Base-by-base conservation (phyloP, 2,888 invertebrate species). In the Drosophila quinaria region DNA sequence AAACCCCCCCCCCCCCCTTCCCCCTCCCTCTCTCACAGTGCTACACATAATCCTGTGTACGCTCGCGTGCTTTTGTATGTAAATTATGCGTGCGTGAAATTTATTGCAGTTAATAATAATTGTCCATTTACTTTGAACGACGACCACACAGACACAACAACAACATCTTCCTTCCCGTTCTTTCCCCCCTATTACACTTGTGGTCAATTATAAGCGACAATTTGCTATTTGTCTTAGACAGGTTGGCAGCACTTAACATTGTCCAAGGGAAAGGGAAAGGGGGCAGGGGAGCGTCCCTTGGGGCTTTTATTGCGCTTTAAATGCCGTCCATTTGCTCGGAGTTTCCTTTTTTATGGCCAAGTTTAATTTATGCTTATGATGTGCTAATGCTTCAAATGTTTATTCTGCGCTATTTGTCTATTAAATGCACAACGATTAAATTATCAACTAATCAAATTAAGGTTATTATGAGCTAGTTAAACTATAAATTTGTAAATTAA, bases 51-150 rank as follows among this genome's bases (percentile, higher is more conserved):
- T 50, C 50, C 65, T n/a, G 35, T 39, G 56, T 65, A 86, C 68
- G 74, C 70, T 86, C 68, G 79, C 74, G 81, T 87, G 79, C 77
- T 42, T 61, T 54, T 73, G 78, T 78, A 86, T 86, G 87, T 87
- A 86, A 89, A 86, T 89, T 86, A 80, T 87, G 86, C 85, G 86
- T 87, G 89, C 89, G 82, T 87, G 78, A 87, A 87, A 87, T 87
- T 87, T 87, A 87, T 89, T 87, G 89, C 86, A 89, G 86, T 87
- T 87, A 87, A 87, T 89, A 89, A 89, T 89, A 89, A 87, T 89
- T 89, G 89, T 87, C 85, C 85, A 87, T 84, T 89, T 86, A 78
- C 78, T 77, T 70, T 71, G 84, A 79, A 87, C 74, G 79, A 76
- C 76, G 77, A 69, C 80, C 70, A 72, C 64, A 60, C 50, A 54